Conservation (phyloP, 1,140 invertebrate species). For the Lamellibrachia luymesi region DNA sequence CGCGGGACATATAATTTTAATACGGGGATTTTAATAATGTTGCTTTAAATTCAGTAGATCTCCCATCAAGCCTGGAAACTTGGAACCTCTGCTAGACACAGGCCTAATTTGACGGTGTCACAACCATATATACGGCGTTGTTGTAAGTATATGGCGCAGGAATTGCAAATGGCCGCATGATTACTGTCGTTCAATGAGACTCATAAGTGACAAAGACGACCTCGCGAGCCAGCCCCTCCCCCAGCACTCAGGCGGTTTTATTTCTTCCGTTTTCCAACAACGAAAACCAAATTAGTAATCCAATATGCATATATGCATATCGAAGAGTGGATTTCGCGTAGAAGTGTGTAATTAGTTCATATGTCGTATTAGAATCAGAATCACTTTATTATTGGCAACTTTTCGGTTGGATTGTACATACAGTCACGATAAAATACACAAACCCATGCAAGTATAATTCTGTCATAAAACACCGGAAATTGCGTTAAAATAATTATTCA, state of each 20-base stretch:
- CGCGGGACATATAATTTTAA: too few relatives aligned
- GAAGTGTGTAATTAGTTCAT: background rate
- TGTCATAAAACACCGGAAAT: too few relatives aligned
- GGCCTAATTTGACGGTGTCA: background rate
- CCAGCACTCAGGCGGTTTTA: too few relatives aligned
- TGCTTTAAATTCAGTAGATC: background rate
- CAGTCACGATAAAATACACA: too few relatives aligned
- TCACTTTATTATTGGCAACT: too few relatives aligned
- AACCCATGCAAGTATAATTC: too few relatives aligned
- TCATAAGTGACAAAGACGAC: too few relatives aligned
- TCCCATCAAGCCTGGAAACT: background rate
- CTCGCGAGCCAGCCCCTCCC: background rate
- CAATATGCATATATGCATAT: slow-evolving; percentile 9
- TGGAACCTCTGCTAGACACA: background rate
- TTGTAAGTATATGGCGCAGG: background rate
- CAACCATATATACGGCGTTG: background rate
- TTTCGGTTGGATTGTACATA: too few relatives aligned
- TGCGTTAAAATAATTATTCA: too few relatives aligned
- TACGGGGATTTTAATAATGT: too few relatives aligned
- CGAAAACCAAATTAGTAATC: background rate
- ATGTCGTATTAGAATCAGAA: background rate
- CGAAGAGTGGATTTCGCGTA: background rate
- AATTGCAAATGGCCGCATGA: background rate
- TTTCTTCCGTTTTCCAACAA: background rate
- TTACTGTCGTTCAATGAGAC: background rate